These are phyloP conservation scores for Aspidapion aeneum DNA, from an alignment of 2,888 invertebrate species.

Conservation along the genomic window DNA sequence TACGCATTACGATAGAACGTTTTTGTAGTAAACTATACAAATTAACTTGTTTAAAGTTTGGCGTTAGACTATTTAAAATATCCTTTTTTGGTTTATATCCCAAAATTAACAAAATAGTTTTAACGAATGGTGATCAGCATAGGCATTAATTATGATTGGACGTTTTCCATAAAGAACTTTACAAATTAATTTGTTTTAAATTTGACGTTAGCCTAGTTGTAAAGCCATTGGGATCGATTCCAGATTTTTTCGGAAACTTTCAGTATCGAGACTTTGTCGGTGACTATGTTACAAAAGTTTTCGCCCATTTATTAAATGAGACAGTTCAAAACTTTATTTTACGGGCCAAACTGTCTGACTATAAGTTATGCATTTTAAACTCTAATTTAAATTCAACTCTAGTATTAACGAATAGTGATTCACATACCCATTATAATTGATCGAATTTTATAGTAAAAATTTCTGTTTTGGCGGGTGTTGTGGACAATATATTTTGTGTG, in stretches of 20 bases:
- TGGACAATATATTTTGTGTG: constrained; percentile 93
- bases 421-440: constrained; percentile 62
- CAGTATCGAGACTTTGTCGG: background rate
- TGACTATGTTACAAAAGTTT: constrained; percentile 27
- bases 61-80: too few relatives aligned
- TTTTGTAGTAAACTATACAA: too few relatives aligned
- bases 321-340: constrained; percentile 33
- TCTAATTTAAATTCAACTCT: background rate
- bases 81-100: too few relatives aligned
- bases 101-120: too few relatives aligned
- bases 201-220: constrained; percentile 92
- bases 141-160: too few relatives aligned
- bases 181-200: constrained; percentile 95
- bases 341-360: constrained; percentile 29
- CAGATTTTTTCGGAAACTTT: constrained; percentile 85
- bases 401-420: background rate
- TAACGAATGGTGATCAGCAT: too few relatives aligned
- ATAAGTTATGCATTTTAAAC: constrained; percentile 32
- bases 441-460: constrained; percentile 79
- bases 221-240: constrained; percentile 94
- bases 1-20: too few relatives aligned
- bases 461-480: constrained; percentile 83
- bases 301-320: constrained; percentile 27
- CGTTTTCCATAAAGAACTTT: too few relatives aligned
- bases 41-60: too few relatives aligned